Conservation (phyloP, 2,888 invertebrate genomes). For the Phengaris alcon region DNA sequence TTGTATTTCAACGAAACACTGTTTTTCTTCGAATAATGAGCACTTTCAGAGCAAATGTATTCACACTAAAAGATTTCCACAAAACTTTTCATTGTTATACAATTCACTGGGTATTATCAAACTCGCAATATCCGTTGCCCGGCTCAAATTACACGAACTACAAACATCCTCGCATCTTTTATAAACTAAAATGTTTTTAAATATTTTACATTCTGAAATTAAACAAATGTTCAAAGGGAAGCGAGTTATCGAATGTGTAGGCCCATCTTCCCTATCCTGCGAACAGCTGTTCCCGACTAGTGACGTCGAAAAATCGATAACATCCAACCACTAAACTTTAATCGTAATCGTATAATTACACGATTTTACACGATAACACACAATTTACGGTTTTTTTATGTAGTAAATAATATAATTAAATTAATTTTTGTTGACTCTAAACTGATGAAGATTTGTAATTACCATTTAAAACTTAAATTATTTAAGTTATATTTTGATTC, state of each 20-base stretch:
- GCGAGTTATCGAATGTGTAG: slow-evolving; percentile 18
- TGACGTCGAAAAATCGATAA: slow-evolving; percentile 68
- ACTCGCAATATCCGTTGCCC: slow-evolving; percentile 28
- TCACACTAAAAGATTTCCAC: slow-evolving; percentile 23
- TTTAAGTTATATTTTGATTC: slow-evolving; percentile 8
- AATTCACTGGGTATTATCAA: slow-evolving; percentile 28
- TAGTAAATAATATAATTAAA: neutral
- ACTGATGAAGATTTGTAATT: neutral
- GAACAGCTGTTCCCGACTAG: slow-evolving; percentile 70
- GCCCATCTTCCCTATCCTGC: slow-evolving; percentile 52
- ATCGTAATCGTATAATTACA: slow-evolving; percentile 30
- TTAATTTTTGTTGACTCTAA: slow-evolving; percentile 3
- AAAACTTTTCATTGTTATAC: slow-evolving; percentile 25
- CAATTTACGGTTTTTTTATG: slow-evolving; percentile 7
- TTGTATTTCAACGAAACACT: slow-evolving; percentile 15
- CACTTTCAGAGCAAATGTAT: slow-evolving; percentile 1
- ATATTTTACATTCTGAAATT: neutral
- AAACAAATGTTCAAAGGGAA: neutral
- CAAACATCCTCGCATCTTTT: slow-evolving; percentile 17
- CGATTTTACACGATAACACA: neutral
- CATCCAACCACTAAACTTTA: slow-evolving; percentile 44
- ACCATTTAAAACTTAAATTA: neutral
- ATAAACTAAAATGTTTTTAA: neutral
- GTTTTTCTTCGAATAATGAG: slow-evolving; percentile 8
- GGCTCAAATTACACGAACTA: neutral